Evolutionary conservation across 2,888 invertebrate genomes (phyloP), one percentile per base, ranked within the genome.

Genomic region (Alviniconcha strummeri): DNA sequence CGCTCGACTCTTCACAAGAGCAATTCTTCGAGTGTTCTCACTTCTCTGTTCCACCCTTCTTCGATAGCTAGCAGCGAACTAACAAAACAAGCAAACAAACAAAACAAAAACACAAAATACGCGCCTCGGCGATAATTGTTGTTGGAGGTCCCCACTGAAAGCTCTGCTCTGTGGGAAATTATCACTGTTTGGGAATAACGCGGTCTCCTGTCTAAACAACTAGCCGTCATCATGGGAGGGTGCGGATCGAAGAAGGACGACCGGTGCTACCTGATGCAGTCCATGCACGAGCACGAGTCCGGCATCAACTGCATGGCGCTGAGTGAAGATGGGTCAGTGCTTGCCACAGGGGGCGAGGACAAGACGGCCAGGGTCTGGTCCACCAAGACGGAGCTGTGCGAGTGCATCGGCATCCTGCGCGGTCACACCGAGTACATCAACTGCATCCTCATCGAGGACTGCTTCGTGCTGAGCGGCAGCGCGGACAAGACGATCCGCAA

Each of bases 301-400:
- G 94, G 94, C 13, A 93, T 95, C 87, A 95, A 95, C 89, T 94
- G 94, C 88, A 94, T 94, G 93, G 93, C 94, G 1, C 89, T 95
- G 5, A 94, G 94, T 83, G 94, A 94, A 83, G 95, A 95, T 88
- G 92, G 92, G 5, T 94, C 94, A 13, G 93, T 95, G 1, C 89
- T 95, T 69, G 94, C 94, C 0, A 94, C 94, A 4, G 95, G 95
- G 11, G 94, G 94, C 54, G 95, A 95, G 84, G 95, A 95, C 88
- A 91, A 91, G 85, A 94, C 94, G 0, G 93, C 93, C 3, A 88
- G 94, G 54, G 91, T 95, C 83, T 95, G 95, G 95, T 93, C 94
- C 84, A 94, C 94, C 5, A 92, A 93, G 84, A 94, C 94, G 0
- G 89, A 92, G 8, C 89, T 91, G 9, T 93, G 93, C 85, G 94